These are phyloP conservation scores for Acipenser transmontanus DNA, from an alignment of 2,797 vertebrate species.

Conservation along the genomic window DNA sequence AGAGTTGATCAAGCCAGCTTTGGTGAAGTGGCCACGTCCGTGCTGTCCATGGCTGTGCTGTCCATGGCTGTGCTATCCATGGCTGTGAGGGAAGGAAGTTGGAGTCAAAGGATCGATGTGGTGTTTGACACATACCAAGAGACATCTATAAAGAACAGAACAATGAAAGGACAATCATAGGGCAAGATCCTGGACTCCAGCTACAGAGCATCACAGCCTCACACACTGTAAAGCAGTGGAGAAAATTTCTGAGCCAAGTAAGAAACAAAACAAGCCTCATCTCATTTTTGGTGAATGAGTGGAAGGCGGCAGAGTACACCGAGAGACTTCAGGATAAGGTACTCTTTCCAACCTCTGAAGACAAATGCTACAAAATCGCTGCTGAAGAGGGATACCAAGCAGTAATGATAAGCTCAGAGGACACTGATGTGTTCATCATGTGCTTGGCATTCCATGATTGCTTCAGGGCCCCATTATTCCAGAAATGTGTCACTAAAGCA, in stretches of 20 bases:
- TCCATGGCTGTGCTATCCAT: background rate
- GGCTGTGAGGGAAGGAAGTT: slow-evolving; percentile 13
- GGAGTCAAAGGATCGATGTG: slow-evolving; percentile 11
- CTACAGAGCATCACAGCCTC: slow-evolving; percentile 7
- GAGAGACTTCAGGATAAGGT: too few relatives aligned
- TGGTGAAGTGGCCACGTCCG: too few relatives aligned
- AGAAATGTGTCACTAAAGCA: too few relatives aligned
- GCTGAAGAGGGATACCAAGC: too few relatives aligned
- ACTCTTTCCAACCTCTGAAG: too few relatives aligned
- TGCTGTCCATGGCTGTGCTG: too few relatives aligned
- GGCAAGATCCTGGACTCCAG: slow-evolving; percentile 3
- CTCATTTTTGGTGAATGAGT: background rate
- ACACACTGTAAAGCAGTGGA: slow-evolving; percentile 10
- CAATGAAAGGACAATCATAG: background rate
- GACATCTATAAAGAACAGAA: slow-evolving; percentile 12
- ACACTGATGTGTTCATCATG: too few relatives aligned
- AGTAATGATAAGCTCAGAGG: too few relatives aligned
- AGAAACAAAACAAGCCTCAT: slow-evolving; percentile 9
- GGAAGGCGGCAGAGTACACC: background rate
- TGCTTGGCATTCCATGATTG: too few relatives aligned
- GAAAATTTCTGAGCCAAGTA: slow-evolving; percentile 7
- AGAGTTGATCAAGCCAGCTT: background rate
- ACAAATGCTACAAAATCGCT: too few relatives aligned
- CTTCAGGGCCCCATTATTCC: too few relatives aligned
- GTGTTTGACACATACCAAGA: slow-evolving; percentile 17